These are phyloP conservation scores for Thamnophis elegans DNA, from an alignment of 2,797 vertebrate genomes.

Conservation along the genomic window DNA sequence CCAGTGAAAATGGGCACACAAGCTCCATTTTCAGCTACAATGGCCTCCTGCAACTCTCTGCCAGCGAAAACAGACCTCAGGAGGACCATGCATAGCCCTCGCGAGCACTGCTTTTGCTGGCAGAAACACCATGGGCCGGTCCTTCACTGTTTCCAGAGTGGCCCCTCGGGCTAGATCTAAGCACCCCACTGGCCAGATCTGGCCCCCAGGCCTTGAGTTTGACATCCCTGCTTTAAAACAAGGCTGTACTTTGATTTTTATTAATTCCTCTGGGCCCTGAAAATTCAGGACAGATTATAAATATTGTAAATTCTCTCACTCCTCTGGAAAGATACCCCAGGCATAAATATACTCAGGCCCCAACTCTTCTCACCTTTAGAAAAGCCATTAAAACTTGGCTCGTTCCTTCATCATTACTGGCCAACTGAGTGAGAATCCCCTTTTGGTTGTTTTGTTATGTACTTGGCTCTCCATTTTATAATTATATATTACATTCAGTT, in stretches of 20 bases:
- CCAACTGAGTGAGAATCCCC: not conserved
- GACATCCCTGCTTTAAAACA: not conserved
- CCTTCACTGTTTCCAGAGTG: too few relatives aligned
- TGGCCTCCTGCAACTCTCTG: too few relatives aligned
- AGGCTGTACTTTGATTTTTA: not conserved
- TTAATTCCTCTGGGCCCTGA: not conserved
- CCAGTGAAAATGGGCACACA: too few relatives aligned
- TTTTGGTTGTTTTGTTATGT: not conserved
- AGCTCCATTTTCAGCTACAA: too few relatives aligned
- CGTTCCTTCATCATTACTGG: not conserved
- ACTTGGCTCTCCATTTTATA: not conserved
- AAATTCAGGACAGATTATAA: not conserved
- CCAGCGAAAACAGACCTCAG: too few relatives aligned
- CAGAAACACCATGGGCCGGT: too few relatives aligned
- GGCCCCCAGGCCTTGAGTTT: too few relatives aligned
- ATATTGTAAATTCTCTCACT: not conserved
- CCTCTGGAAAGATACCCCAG: not conserved
- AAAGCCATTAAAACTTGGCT: not conserved
- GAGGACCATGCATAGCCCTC: fast-evolving
- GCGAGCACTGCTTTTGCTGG: too few relatives aligned
- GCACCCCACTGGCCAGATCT: too few relatives aligned
- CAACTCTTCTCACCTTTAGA: not conserved
- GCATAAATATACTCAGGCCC: not conserved
- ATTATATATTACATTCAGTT: not conserved
- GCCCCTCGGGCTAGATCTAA: too few relatives aligned